phyloP scores from a whole-genome alignment of 2,888 invertebrate species.

The Pseudoips prasinana region DNA sequence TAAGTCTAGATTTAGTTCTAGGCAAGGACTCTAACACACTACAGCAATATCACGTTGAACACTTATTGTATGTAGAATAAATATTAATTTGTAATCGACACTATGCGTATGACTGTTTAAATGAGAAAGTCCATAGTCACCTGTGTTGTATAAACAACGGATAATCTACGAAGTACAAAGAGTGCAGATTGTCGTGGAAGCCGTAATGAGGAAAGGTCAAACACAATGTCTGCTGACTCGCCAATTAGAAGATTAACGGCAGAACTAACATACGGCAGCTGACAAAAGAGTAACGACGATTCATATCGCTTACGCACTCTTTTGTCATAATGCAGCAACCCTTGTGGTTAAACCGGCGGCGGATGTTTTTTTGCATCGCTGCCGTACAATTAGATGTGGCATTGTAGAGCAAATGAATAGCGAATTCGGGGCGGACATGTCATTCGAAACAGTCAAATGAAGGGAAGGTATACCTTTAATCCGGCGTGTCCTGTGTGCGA shows the following conservation, averaged over 20 bases:
- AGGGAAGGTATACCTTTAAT: slow-evolving; percentile 64
- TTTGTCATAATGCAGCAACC: slow-evolving; percentile 57
- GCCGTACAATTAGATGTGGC: slow-evolving; percentile 44
- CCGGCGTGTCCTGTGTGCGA: slow-evolving; percentile 67
- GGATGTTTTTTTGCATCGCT: slow-evolving; percentile 30
- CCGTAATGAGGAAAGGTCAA: slow-evolving; percentile 64
- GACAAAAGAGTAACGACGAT: slow-evolving; percentile 33
- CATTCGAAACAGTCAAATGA: slow-evolving; percentile 33
- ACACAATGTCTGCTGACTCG: slow-evolving; percentile 43
- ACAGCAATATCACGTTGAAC: too few relatives aligned
- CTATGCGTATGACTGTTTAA: too few relatives aligned
- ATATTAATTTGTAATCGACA: too few relatives aligned
- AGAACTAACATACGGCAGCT: slow-evolving; percentile 36
- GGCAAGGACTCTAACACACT: too few relatives aligned
- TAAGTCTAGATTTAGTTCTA: too few relatives aligned
- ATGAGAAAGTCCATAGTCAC: too few relatives aligned
- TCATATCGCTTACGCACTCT: slow-evolving; percentile 27
- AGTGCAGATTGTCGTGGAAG: slow-evolving; percentile 44
- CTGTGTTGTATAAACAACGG: slow-evolving; percentile 9
- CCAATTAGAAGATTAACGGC: slow-evolving; percentile 52
- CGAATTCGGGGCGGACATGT: slow-evolving; percentile 53
- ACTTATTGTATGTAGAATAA: too few relatives aligned
- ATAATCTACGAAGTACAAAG: slow-evolving; percentile 12
- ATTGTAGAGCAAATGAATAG: slow-evolving; percentile 51
- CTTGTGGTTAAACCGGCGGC: slow-evolving; percentile 28